phyloP scores from a whole-genome alignment of 2,797 vertebrate species.

The Coreius guichenoti region DNA sequence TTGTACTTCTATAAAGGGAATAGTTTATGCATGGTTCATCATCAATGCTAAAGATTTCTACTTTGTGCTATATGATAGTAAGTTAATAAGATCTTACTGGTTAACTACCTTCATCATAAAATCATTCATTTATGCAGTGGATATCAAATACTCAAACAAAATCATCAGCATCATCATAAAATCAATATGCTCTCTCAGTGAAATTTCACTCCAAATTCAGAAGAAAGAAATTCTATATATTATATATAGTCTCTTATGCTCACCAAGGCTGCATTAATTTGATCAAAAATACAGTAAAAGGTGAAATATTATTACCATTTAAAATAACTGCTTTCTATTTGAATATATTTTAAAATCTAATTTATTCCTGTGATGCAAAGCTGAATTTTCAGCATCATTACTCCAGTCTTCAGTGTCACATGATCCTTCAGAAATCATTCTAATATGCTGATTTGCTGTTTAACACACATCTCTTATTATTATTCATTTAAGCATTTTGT shows the following conservation, averaged over 20 bases:
- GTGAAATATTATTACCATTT: neutral
- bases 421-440: no score
- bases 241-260: neutral
- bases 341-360: neutral
- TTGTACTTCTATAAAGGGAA: constrained; percentile 18
- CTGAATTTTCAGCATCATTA: neutral
- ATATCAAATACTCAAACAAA: neutral
- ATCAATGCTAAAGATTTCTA: neutral
- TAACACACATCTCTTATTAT: no score
- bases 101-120: constrained; percentile 21
- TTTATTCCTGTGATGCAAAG: neutral
- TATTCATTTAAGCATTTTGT: no score
- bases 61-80: neutral
- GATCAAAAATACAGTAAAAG: neutral
- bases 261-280: neutral
- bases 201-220: constrained; percentile 25
- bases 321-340: neutral
- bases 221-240: neutral
- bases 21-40: neutral
- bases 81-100: constrained; percentile 27
- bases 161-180: neutral
- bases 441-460: no score
- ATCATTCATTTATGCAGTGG: neutral
- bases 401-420: neutral
- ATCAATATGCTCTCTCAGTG: neutral